phyloP scores from a whole-genome alignment of 2,888 invertebrate genomes.

The Eumerus sabulonum region DNA sequence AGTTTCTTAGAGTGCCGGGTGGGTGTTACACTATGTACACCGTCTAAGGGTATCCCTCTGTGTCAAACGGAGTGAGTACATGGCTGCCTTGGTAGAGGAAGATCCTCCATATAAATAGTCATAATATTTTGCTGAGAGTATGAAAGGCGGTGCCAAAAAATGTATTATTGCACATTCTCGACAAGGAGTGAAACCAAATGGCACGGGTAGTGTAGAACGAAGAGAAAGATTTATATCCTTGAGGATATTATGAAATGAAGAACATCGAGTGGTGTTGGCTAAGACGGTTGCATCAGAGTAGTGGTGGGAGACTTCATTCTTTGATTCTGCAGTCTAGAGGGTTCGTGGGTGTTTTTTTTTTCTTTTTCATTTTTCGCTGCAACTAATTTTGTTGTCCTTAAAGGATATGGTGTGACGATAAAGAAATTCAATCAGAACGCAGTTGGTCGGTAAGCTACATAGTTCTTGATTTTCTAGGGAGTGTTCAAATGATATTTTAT shows the following conservation, averaged over 20 bases:
- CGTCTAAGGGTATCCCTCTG: not conserved
- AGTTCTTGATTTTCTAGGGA: not conserved
- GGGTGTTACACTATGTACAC: constrained; percentile 43
- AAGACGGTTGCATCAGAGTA: constrained; percentile 1
- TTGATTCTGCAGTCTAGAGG: constrained; percentile 40
- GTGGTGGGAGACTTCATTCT: constrained; percentile 52
- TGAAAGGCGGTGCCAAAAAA: constrained; percentile 68
- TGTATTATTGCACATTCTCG: constrained; percentile 34
- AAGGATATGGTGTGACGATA: constrained; percentile 36
- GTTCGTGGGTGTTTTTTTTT: constrained; percentile 10
- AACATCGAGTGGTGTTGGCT: constrained; percentile 47
- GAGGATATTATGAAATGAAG: constrained; percentile 57
- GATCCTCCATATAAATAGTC: constrained; percentile 54
- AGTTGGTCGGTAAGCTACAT: not conserved
- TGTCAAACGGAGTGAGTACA: constrained; percentile 21
- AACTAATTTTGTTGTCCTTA: constrained; percentile 34
- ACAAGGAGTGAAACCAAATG: not conserved
- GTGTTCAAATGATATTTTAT: constrained; percentile 3
- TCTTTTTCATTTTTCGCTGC: constrained; percentile 4
- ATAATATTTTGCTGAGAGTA: constrained; percentile 62
- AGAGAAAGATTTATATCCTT: constrained; percentile 64
- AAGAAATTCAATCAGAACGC: constrained; percentile 39
- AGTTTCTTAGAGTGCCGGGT: constrained; percentile 39
- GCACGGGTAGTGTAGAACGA: constrained; percentile 30
- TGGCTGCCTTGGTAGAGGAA: constrained; percentile 10